These are phyloP conservation scores for Clamator glandarius DNA, from an alignment of 2,797 vertebrate genomes.

Conservation along the genomic window DNA sequence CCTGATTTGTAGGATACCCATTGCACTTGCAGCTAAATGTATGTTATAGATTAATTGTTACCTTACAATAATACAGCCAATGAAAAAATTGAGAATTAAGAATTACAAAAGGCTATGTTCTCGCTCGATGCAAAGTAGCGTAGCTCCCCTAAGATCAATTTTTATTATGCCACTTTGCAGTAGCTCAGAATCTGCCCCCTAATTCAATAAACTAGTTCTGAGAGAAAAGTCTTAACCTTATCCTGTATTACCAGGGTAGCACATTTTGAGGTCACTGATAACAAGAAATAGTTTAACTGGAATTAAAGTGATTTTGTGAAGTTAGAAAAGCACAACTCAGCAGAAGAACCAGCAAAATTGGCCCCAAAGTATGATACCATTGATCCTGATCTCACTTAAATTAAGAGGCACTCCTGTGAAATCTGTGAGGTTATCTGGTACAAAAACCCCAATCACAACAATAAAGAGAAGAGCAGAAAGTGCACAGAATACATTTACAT, in stretches of 20 bases:
- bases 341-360: slow-evolving; percentile 26
- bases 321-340: slow-evolving; percentile 28
- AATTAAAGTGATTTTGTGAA: slow-evolving; percentile 48
- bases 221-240: slow-evolving; percentile 42
- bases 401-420: background rate
- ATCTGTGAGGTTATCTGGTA: background rate
- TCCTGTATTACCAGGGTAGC: background rate
- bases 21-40: background rate
- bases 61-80: background rate
- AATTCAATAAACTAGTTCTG: slow-evolving; percentile 1
- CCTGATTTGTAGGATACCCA: slow-evolving; percentile 16
- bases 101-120: background rate
- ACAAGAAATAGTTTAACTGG: slow-evolving; percentile 38
- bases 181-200: slow-evolving; percentile 1
- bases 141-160: background rate
- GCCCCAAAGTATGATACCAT: background rate
- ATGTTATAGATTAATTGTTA: background rate
- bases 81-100: background rate
- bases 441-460: background rate
- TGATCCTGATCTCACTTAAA: slow-evolving; percentile 24
- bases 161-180: slow-evolving; percentile 13
- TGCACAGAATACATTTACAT: background rate
- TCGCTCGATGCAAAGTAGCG: background rate
- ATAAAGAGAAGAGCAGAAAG: background rate
- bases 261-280: slow-evolving; percentile 45